These are phyloP conservation scores for Radopholus similis DNA, from an alignment of 1,140 invertebrate species.

Conservation along the genomic window DNA sequence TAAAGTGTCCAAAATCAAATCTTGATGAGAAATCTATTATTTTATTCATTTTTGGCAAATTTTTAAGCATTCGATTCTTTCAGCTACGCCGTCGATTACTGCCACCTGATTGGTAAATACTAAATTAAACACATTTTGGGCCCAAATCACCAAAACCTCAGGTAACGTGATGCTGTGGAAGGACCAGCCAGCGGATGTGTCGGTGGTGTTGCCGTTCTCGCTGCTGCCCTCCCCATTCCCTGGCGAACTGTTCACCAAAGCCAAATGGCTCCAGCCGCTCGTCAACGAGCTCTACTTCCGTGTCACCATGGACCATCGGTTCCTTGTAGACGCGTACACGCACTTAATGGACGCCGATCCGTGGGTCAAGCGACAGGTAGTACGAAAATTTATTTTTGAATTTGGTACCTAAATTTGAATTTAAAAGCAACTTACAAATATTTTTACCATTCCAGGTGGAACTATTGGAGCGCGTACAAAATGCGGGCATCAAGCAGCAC, in stretches of 20 bases:
- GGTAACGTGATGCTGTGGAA: neutral
- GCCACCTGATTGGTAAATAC: too few relatives aligned
- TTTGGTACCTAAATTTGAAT: too few relatives aligned
- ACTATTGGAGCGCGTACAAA: neutral
- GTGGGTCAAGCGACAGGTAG: neutral
- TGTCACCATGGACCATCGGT: neutral
- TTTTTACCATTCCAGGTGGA: too few relatives aligned
- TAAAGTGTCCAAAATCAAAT: too few relatives aligned
- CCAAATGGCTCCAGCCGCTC: neutral
- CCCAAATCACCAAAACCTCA: too few relatives aligned
- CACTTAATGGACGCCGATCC: neutral
- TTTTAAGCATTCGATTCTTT: too few relatives aligned
- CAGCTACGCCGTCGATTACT: too few relatives aligned
- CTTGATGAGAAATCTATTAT: too few relatives aligned
- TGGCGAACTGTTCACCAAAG: neutral
- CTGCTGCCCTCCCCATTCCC: neutral
- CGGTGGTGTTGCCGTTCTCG: neutral
- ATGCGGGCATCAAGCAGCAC: neutral
- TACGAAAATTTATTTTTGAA: too few relatives aligned
- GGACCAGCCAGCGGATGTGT: neutral
- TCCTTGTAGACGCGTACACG: neutral
- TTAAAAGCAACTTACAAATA: too few relatives aligned
- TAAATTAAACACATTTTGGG: too few relatives aligned
- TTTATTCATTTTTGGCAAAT: too few relatives aligned
- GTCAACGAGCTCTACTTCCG: slow-evolving; percentile 2